These are phyloP conservation scores for Polyergus mexicanus DNA, from an alignment of 1,140 invertebrate genomes.

Conservation along the genomic window DNA sequence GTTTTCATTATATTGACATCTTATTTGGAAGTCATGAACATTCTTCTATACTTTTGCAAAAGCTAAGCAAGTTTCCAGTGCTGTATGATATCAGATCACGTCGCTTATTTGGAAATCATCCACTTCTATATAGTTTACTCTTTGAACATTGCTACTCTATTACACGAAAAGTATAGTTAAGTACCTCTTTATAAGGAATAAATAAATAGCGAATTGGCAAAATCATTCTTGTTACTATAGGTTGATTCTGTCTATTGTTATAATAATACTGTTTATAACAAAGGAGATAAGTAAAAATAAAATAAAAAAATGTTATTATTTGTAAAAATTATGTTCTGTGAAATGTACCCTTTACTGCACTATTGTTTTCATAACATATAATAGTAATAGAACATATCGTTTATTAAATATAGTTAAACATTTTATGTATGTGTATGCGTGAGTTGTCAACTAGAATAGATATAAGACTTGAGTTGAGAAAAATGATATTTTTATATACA, in stretches of 20 bases:
- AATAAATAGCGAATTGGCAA: constrained; percentile 55
- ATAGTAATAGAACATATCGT: constrained; percentile 1
- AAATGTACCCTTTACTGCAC: background rate
- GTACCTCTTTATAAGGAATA: constrained; percentile 44
- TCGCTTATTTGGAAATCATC: constrained; percentile 25
- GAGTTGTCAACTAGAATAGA: no score
- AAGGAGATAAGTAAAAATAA: constrained; percentile 52
- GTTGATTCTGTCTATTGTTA: constrained; percentile 54
- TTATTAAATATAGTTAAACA: constrained; percentile 1
- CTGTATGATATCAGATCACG: constrained; percentile 59
- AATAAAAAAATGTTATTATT: constrained; percentile 56
- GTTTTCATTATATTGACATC: constrained; percentile 63
- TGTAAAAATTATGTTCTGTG: constrained; percentile 19
- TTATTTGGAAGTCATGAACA: constrained; percentile 61
- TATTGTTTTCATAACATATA: constrained; percentile 9
- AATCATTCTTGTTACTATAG: constrained; percentile 46
- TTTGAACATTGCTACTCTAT: constrained; percentile 44
- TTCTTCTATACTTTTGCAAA: constrained; percentile 66
- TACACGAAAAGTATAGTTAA: constrained; percentile 34
- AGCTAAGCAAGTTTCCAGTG: constrained; percentile 64
- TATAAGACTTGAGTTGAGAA: background rate
- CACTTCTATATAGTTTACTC: constrained; percentile 36
- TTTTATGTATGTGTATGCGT: background rate
- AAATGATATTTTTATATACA: background rate
- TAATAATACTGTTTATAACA: constrained; percentile 56